Evolutionary conservation across 1,140 invertebrate species (phyloP).

Genomic region (Caenorhabditis remanei): DNA sequence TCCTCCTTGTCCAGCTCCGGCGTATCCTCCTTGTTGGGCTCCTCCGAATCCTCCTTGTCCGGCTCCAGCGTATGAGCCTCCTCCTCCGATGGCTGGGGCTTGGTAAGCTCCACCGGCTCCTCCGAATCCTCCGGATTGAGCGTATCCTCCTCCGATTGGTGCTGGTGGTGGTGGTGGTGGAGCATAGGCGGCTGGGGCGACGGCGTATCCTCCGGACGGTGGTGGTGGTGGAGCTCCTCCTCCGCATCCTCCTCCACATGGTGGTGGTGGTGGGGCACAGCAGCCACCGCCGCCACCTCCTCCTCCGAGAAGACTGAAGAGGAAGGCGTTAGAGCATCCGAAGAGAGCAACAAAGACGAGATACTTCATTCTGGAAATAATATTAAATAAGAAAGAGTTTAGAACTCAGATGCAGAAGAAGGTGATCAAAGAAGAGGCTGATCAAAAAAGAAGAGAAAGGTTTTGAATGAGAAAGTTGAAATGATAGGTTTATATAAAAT

Average conservation of each 20-base stretch:
- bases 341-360: conserved; percentile 51
- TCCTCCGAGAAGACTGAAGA: conserved; percentile 51
- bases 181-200: conserved; percentile 24
- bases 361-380: conserved; percentile 42
- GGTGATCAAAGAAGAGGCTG: neutral
- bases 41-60: conserved; percentile 41
- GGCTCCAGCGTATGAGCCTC: conserved; percentile 45
- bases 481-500: no score
- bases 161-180: conserved; percentile 50
- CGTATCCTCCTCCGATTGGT: conserved; percentile 35
- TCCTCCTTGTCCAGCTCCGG: conserved; percentile 19
- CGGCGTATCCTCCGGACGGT: conserved; percentile 5
- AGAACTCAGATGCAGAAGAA: neutral
- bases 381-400: neutral
- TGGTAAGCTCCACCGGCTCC: conserved; percentile 42
- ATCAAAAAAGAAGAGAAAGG: neutral
- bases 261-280: conserved; percentile 59
- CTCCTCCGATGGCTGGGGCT: conserved; percentile 52
- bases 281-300: conserved; percentile 57
- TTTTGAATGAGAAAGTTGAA: neutral
- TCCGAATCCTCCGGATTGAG: conserved; percentile 9
- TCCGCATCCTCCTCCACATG: conserved; percentile 46
- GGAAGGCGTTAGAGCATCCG: conserved; percentile 53
- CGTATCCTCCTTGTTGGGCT: conserved; percentile 24
- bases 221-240: conserved; percentile 24